Conservation (phyloP, 2,888 invertebrate species). For the Melanophora roralis region DNA sequence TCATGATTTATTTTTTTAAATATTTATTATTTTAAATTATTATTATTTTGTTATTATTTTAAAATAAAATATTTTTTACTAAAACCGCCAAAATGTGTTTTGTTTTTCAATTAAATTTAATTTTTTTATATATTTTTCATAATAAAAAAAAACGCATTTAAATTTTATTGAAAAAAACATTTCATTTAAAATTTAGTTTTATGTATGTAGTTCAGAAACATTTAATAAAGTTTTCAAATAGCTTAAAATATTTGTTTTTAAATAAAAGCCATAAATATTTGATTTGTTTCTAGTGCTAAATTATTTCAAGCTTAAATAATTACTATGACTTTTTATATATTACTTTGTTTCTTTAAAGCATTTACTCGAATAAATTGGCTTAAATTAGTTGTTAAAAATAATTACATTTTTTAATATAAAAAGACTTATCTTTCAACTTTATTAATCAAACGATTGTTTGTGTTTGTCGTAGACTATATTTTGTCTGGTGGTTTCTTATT, state of each 20-base stretch:
- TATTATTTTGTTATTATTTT: slow-evolving; percentile 10
- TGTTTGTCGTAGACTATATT: no score
- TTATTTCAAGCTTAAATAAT: slow-evolving; percentile 46
- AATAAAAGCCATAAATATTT: no score
- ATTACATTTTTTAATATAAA: slow-evolving; percentile 6
- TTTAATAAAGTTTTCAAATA: no score
- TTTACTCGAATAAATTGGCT: slow-evolving; percentile 30
- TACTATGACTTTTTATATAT: background rate
- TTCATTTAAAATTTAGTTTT: no score
- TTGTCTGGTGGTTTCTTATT: no score
- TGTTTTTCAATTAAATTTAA: slow-evolving; percentile 19
- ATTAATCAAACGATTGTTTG: no score
- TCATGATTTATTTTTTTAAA: slow-evolving; percentile 30
- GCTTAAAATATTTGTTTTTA: no score
- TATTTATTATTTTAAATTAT: background rate
- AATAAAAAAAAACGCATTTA: background rate
- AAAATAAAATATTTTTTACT: background rate
- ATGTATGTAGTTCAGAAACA: no score
- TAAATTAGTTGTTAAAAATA: background rate
- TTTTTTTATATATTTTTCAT: no score
- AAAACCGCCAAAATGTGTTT: slow-evolving; percentile 54
- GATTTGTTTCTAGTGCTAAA: no score
- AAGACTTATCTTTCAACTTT: no score
- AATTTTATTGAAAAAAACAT: background rate
- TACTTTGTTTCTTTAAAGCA: background rate